phyloP scores from a whole-genome alignment of 2,113 vertebrate species.

The Orcinus orca region DNA sequence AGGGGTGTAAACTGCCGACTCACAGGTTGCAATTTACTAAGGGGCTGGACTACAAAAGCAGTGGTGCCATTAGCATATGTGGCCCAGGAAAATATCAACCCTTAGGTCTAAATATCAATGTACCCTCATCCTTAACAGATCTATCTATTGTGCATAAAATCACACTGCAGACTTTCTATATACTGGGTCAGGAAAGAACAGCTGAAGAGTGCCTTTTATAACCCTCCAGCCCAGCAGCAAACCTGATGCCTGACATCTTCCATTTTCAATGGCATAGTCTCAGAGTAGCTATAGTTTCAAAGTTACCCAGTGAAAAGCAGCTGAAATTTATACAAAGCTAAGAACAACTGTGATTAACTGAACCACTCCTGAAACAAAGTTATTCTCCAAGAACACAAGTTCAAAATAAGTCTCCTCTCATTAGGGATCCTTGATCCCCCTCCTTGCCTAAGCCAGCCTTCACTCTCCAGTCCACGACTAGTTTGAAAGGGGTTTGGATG shows the following conservation, averaged over 20 bases:
- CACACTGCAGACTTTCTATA: background rate
- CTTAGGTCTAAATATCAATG: background rate
- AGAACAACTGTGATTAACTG: background rate
- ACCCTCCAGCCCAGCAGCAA: background rate
- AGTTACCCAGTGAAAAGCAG: background rate
- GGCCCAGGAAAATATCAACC: background rate
- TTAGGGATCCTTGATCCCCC: background rate
- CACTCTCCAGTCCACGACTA: too few species aligned
- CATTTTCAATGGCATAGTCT: background rate
- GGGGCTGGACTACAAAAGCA: background rate
- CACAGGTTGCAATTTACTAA: background rate
- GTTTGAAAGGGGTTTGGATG: background rate
- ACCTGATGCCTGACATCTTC: background rate
- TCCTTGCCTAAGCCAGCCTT: background rate
- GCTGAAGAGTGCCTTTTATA: background rate
- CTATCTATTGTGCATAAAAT: background rate
- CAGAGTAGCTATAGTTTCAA: background rate
- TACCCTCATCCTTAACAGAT: background rate
- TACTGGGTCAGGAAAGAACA: background rate
- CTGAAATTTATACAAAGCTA: background rate
- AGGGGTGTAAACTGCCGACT: background rate
- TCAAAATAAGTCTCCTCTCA: background rate
- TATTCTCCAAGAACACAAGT: background rate
- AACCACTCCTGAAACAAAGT: background rate
- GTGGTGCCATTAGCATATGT: background rate